Evolutionary conservation across 2,113 vertebrate genomes (phyloP), one percentile per base, ranked within the genome.

Genomic region (Salvator merianae): DNA sequence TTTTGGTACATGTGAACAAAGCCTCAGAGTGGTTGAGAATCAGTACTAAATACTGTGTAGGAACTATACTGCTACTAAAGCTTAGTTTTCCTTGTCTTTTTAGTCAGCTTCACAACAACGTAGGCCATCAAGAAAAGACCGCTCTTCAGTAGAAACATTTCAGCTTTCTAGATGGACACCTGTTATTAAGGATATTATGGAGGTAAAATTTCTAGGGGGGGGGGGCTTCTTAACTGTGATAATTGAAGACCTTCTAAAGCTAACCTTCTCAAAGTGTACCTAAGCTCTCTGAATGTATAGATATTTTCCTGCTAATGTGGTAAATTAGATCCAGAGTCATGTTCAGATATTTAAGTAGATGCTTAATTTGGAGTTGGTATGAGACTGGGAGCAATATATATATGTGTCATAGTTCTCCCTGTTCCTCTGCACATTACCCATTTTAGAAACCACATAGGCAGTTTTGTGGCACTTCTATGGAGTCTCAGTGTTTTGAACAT

Each of bases 141-240:
- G 96, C 22, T 97, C 97, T 85, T 92, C 97, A 65, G 97, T 97
- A 82, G 96, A 98, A 94, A 98, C 91, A 7, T 99, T 97, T 91
- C 98, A 97, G 30, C 97, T 99, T n/a, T 99, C 99, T 86, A 96
- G 99, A 75, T 99, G 98, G 98, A 98, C 97, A 0, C 98, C 98
- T 16, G 83, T 98, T 88, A 97, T 99, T 90, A 99, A 99, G 91
- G 98, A 99, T 81, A 90, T 99, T 80, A 98, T 99, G 97, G 98
- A 99, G 97, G 98, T 99, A 94, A 94, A 85, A 38, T 73, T 79
- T 24, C 53, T 12, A 2, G 59, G 16, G 14, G 16, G 2, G 38
- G 2, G 71, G 69, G 9, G 81, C 65, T 82, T n/a, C 83, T 88
- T 22, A 32, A 5, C 63, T 7, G 24, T 47, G 83, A 50, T 20